Evolutionary conservation across 2,113 vertebrate genomes (phyloP), one percentile per base, ranked within the genome.

Genomic region (Sclerurus mexicanus): DNA sequence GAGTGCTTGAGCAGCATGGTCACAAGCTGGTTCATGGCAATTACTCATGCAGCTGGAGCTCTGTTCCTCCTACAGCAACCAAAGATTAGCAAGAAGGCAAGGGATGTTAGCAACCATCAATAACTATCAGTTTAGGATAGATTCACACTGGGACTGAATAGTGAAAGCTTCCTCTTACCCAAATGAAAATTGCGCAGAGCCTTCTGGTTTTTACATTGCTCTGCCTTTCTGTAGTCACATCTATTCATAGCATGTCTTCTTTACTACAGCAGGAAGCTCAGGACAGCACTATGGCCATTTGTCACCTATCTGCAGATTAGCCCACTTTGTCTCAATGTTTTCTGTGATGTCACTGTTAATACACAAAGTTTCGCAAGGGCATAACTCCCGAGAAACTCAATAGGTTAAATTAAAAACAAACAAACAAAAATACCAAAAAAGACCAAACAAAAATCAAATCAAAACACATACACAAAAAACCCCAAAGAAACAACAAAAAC

Each of bases 61-160:
- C 69, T 85, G 49, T 8, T 88, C 64, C 60, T 91, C 35, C 60
- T 63, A 39, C 52, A 77, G 75, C 33, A 80, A 50, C 23, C 28
- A 69, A 77, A 86, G 75, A 52, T 55, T 16, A 95, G 55, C 2
- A 9, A 67, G 59, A 50, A 94, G 68, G 68, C 55, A 86, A 60
- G 14, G 64, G 64, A 93, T 17, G 64, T 35, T 53, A 83, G 64
- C 75, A 96, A 49, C 39, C 79, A 90, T 77, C 92, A 92, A 86
- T 90, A 96, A 80, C 68, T 78, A 92, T 40, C 83, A 75, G 49
- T 94, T 93, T 93, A 96, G 56, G 44, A 94, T 49, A 64, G 79
- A 94, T 75, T 64, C 59, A 60, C 12, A 77, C 35, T 23, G 35
- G 13, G 67, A 68, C 76, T 53, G 73, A 87, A 80, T 71, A 91